Percentiles rank a stretch among this genome's conserved stretches.
phyloP scores from a whole-genome alignment of 2,888 invertebrate species.

The Dryobota labecula region DNA sequence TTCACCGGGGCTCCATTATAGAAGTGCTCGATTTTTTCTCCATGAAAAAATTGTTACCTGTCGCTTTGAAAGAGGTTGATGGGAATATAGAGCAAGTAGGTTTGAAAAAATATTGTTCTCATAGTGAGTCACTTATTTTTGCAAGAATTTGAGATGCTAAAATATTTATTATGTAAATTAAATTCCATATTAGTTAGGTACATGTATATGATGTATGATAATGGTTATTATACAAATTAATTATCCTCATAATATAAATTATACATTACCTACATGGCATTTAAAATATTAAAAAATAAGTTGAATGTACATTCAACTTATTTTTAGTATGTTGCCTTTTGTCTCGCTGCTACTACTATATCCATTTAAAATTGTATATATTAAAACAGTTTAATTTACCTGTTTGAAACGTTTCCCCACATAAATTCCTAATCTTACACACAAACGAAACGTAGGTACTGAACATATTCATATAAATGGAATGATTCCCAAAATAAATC shows the following conservation, averaged over 20 bases:
- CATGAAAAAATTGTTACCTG: slow-evolving; percentile 73
- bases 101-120: slow-evolving; percentile 34
- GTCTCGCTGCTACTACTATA: background rate
- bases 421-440: slow-evolving; percentile 7
- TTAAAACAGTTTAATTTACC: background rate
- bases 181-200: background rate
- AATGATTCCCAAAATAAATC: background rate
- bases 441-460: background rate
- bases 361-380: background rate
- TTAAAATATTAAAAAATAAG: slow-evolving; percentile 13
- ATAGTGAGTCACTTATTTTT: slow-evolving; percentile 36
- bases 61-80: slow-evolving; percentile 74
- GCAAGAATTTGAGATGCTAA: background rate
- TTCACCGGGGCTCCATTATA: slow-evolving; percentile 78
- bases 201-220: background rate
- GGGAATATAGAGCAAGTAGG: slow-evolving; percentile 75
- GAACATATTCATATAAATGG: background rate
- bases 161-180: slow-evolving; percentile 1
- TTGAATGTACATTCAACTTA: background rate
- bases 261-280: background rate
- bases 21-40: slow-evolving; percentile 69
- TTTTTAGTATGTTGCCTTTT: slow-evolving; percentile 32
- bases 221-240: slow-evolving; percentile 5
- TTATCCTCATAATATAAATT: slow-evolving; percentile 28
- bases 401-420: background rate